Conservation (phyloP, 2,797 vertebrate genomes). For the Hypotaenidia okinawae region DNA sequence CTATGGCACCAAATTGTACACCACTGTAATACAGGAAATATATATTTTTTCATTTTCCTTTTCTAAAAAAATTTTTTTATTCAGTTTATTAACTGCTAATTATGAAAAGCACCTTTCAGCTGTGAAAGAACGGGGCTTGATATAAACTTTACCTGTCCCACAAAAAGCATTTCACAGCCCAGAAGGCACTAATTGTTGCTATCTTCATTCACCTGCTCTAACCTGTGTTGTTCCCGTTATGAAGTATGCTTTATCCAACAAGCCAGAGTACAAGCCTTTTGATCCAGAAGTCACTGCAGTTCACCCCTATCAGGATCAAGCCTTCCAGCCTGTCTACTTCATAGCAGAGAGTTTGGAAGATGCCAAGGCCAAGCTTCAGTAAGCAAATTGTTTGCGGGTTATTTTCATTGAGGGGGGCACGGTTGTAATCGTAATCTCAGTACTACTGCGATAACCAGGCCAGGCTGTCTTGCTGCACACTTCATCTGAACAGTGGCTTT, state of each 20-base stretch:
- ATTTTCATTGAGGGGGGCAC: not conserved
- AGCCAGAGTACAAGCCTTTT: constrained; percentile 84
- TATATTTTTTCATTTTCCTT: rapidly evolving
- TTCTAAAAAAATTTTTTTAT: not conserved
- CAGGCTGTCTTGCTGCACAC: rapidly evolving
- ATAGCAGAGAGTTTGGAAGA: constrained; percentile 89
- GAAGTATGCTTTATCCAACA: constrained; percentile 84
- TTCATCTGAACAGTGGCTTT: not conserved
- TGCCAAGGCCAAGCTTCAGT: constrained; percentile 84
- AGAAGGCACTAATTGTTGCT: not conserved
- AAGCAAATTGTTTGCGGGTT: not conserved
- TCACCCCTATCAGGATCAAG: constrained; percentile 85
- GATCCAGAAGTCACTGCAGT: constrained; percentile 81
- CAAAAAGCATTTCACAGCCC: not conserved
- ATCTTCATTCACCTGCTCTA: not conserved
- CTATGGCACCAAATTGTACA: not conserved
- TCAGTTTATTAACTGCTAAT: not conserved
- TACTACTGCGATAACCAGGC: not conserved
- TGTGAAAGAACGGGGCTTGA: not conserved
- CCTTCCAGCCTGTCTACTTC: constrained; percentile 87
- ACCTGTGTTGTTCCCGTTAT: not conserved
- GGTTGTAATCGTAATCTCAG: not conserved
- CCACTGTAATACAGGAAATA: not conserved
- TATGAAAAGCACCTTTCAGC: not conserved
- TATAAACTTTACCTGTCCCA: not conserved